A percentile compares a stretch with the other conserved stretches of the same genome.
Conservation (phyloP, 2,888 invertebrate genomes). For the Drosophila gaucha region DNA sequence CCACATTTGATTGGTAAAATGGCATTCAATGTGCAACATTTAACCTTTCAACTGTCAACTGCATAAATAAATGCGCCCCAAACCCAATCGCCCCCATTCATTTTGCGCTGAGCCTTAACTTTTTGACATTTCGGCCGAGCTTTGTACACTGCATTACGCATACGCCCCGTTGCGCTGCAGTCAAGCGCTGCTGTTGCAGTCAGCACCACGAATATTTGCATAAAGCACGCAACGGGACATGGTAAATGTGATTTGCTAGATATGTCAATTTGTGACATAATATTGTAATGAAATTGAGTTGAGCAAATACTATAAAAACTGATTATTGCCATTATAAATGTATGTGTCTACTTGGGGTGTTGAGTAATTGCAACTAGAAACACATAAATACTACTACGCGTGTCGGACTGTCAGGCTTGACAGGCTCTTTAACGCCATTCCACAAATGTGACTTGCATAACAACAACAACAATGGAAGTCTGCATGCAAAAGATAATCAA, state of each 20-base stretch:
- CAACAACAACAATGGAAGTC: neutral
- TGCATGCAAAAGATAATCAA: neutral
- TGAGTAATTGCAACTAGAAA: neutral
- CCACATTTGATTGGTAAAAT: slow-evolving; percentile 52
- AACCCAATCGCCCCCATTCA: slow-evolving; percentile 12
- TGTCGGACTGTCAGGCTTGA: slow-evolving; percentile 1
- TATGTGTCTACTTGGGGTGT: neutral
- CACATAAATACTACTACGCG: neutral
- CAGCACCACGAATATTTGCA: slow-evolving; percentile 35
- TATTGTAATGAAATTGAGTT: slow-evolving; percentile 12
- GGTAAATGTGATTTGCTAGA: slow-evolving; percentile 29
- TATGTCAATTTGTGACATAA: slow-evolving; percentile 42
- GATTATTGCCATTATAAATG: neutral
- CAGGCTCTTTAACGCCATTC: slow-evolving; percentile 1
- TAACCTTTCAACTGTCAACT: slow-evolving; percentile 62
- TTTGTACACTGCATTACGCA: slow-evolving; percentile 37
- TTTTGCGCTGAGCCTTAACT: slow-evolving; percentile 13
- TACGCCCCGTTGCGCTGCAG: slow-evolving; percentile 41
- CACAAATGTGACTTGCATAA: too few relatives aligned
- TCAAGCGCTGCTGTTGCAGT: slow-evolving; percentile 20
- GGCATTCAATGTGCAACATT: slow-evolving; percentile 67
- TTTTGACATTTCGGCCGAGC: slow-evolving; percentile 12
- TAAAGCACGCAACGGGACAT: slow-evolving; percentile 52
- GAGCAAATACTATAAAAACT: neutral
- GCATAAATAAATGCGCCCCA: slow-evolving; percentile 46